A percentile compares a stretch with the other conserved stretches of the same genome.
These are phyloP conservation scores for Drosophila mulleri DNA, from an alignment of 2,888 invertebrate species.

Conservation along the genomic window DNA sequence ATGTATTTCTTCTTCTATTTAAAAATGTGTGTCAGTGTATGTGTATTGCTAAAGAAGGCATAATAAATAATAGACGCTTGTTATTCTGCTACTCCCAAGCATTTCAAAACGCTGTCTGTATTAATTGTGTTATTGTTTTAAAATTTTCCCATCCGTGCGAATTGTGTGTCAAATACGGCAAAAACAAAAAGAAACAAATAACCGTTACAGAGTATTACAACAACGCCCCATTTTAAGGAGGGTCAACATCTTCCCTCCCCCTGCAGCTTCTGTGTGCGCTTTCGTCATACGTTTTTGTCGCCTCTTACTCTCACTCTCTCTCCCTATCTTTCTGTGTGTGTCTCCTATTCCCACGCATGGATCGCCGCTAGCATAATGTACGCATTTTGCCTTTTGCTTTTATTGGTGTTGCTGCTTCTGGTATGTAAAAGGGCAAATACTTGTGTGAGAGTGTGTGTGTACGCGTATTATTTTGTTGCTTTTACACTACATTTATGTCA, in stretches of 20 bases:
- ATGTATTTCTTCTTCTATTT: conserved; percentile 77
- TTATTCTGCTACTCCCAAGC: conserved; percentile 27
- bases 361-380: conserved; percentile 55
- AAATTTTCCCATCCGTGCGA: conserved; percentile 67
- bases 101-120: conserved; percentile 25
- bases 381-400: conserved; percentile 44
- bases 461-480: conserved; percentile 49
- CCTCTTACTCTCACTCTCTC: conserved; percentile 27
- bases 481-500: conserved; percentile 62
- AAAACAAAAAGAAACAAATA: conserved; percentile 15
- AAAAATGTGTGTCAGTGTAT: conserved; percentile 80
- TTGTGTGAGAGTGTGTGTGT: conserved; percentile 15
- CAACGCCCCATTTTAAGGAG: conserved; percentile 64
- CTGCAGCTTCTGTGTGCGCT: conserved; percentile 37
- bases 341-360: conserved; percentile 64
- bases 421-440: conserved; percentile 62
- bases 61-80: conserved; percentile 72
- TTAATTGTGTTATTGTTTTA: conserved; percentile 76
- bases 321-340: conserved; percentile 23
- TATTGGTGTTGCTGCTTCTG: conserved; percentile 53
- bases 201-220: conserved; percentile 59
- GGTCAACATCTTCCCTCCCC: conserved; percentile 50
- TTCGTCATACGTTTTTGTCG: conserved; percentile 57
- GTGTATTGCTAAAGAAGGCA: conserved; percentile 66
- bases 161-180: conserved; percentile 63